A percentile compares a stretch with the other conserved stretches of the same genome.
Conservation (phyloP, 2,888 invertebrate genomes). For the Rugalucina vietnamica region DNA sequence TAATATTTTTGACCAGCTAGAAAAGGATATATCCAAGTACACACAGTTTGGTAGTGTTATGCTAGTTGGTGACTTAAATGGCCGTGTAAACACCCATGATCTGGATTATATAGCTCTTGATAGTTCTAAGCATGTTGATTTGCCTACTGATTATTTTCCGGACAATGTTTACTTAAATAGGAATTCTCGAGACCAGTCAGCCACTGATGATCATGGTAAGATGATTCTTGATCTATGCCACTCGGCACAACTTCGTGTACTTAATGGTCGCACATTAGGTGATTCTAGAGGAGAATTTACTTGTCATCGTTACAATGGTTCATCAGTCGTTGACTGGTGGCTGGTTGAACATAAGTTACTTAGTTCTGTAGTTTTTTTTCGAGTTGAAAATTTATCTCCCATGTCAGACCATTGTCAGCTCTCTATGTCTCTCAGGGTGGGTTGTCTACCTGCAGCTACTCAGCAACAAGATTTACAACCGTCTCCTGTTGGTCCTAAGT, state of each 20-base stretch:
- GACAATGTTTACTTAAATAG: not conserved
- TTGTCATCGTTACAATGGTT: not conserved
- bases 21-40: too few relatives aligned
- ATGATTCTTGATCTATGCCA: not conserved
- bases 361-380: too few relatives aligned
- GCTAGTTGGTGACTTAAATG: not conserved
- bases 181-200: not conserved
- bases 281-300: not conserved
- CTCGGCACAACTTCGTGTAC: not conserved
- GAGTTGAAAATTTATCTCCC: not conserved
- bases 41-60: not conserved
- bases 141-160: not conserved
- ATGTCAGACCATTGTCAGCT: not conserved
- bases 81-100: not conserved
- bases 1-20: not conserved
- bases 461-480: too few relatives aligned
- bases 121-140: not conserved
- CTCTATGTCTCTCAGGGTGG: not conserved
- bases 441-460: too few relatives aligned
- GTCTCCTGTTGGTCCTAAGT: not conserved
- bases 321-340: not conserved
- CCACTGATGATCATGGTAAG: not conserved
- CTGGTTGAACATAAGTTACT: not conserved
- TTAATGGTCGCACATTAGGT: not conserved
- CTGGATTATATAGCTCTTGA: not conserved